Conservation (phyloP, 2,888 invertebrate genomes). For the Callyntrura sp. region DNA sequence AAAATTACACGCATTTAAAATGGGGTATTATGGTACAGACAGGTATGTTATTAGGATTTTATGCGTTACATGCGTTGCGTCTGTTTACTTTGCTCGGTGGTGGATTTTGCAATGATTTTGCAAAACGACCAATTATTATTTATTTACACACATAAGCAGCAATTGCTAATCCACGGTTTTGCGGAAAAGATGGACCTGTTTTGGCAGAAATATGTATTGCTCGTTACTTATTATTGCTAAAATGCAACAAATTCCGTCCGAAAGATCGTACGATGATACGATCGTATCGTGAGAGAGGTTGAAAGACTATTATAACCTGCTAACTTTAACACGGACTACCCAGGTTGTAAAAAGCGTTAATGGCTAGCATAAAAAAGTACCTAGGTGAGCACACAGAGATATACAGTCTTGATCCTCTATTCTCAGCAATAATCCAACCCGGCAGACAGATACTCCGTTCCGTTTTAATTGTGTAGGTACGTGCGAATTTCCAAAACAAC, state of each 20-base stretch:
- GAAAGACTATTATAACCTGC: conserved; percentile 84
- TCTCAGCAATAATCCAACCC: not conserved
- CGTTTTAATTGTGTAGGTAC: conserved; percentile 69
- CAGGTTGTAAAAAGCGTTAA: not conserved
- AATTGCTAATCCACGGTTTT: too few relatives aligned
- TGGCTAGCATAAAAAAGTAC: not conserved
- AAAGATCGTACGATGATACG: conserved; percentile 17
- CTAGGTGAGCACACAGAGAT: not conserved
- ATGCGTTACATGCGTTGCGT: not conserved
- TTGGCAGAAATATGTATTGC: conserved; percentile 1
- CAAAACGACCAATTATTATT: conserved; percentile 39
- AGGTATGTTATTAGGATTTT: not conserved
- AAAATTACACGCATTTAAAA: not conserved
- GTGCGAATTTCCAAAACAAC: not conserved
- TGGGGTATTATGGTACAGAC: conserved; percentile 2
- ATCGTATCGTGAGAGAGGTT: conserved; percentile 53
- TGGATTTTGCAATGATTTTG: conserved; percentile 21
- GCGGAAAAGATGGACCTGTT: conserved; percentile 21
- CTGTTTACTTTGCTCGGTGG: conserved; percentile 31
- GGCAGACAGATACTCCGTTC: conserved; percentile 82
- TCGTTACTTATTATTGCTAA: conserved; percentile 23
- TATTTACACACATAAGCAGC: not conserved
- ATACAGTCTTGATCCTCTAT: not conserved
- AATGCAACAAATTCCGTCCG: not conserved
- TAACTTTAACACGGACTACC: conserved; percentile 53